phyloP scores from a whole-genome alignment of 2,797 vertebrate genomes.

The Gymnocypris eckloni region DNA sequence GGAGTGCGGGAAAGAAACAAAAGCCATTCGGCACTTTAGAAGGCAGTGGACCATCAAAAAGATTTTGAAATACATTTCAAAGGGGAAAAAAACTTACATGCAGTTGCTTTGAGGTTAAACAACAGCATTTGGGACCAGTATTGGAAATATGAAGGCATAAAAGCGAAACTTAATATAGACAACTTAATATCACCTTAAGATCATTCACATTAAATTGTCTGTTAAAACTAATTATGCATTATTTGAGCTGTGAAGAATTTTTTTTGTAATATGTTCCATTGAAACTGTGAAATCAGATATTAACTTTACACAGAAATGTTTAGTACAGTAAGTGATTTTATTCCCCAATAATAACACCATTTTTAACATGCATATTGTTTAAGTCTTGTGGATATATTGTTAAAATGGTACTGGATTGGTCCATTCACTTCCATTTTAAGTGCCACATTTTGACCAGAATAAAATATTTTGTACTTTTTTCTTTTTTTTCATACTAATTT shows the following conservation, averaged over 20 bases:
- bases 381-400: neutral
- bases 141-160: neutral
- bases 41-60: neutral
- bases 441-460: neutral
- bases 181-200: neutral
- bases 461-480: neutral
- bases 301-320: neutral
- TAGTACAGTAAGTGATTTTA: neutral
- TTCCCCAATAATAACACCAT: neutral
- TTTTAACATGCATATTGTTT: neutral
- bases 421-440: neutral
- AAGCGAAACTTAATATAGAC: neutral
- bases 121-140: neutral
- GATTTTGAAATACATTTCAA: neutral
- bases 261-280: neutral
- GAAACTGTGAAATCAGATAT: neutral
- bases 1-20: neutral
- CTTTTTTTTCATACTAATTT: neutral
- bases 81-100: too few species aligned
- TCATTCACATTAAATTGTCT: neutral
- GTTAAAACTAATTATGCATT: neutral
- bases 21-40: neutral
- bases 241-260: neutral
- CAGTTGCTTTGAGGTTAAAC: neutral
- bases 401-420: neutral